Evolutionary conservation across 2,888 invertebrate genomes (phyloP).

Genomic region (Priocnemis perturbator): DNA sequence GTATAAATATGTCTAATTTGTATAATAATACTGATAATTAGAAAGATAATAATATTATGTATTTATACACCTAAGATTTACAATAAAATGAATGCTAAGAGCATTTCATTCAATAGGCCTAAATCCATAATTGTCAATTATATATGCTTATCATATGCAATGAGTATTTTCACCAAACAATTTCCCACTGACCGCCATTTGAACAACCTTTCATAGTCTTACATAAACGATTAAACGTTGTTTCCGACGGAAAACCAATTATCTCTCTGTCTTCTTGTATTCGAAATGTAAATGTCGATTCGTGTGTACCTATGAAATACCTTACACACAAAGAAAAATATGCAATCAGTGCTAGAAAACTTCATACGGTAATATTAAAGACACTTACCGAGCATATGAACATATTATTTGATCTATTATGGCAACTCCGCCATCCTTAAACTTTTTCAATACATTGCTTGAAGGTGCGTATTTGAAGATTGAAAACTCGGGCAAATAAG

Average conservation of each 20-base stretch:
- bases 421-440: slow-evolving; percentile 90
- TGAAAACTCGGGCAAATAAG: slow-evolving; percentile 74
- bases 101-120: slow-evolving; percentile 5
- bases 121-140: slow-evolving; percentile 10
- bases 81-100: slow-evolving; percentile 75
- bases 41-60: slow-evolving; percentile 26
- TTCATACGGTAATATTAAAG: not conserved
- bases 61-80: slow-evolving; percentile 80
- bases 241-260: slow-evolving; percentile 86
- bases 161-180: slow-evolving; percentile 71
- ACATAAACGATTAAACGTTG: slow-evolving; percentile 94
- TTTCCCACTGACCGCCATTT: slow-evolving; percentile 64
- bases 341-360: not conserved
- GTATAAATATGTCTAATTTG: slow-evolving; percentile 12
- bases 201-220: slow-evolving; percentile 69
- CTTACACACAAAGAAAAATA: slow-evolving; percentile 63
- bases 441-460: slow-evolving; percentile 76
- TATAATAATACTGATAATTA: slow-evolving; percentile 9
- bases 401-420: slow-evolving; percentile 98
- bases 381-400: slow-evolving; percentile 83
- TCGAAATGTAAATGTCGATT: slow-evolving; percentile 96
- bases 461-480: slow-evolving; percentile 76
- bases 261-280: slow-evolving; percentile 99
- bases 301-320: slow-evolving; percentile 93
- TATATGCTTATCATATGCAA: not conserved